Percentiles rank a stretch among this genome's conserved stretches.
These are phyloP conservation scores for Balanococcus diminutus DNA, from an alignment of 2,888 invertebrate genomes.

Conservation along the genomic window DNA sequence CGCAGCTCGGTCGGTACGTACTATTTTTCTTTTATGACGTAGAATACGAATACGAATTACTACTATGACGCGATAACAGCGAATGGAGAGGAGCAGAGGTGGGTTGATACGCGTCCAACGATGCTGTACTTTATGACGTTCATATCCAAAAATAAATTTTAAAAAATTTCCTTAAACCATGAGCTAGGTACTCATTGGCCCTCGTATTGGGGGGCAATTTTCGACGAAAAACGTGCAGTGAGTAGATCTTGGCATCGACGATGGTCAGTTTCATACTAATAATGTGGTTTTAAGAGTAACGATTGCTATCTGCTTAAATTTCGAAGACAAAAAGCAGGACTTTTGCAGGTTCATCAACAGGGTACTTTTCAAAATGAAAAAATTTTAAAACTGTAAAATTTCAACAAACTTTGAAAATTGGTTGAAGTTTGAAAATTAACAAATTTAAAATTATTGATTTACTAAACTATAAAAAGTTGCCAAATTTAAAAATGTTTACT, in stretches of 20 bases:
- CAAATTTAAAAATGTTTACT: too few relatives aligned
- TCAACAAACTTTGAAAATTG: too few relatives aligned
- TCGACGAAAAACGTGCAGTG: not conserved
- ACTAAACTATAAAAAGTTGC: too few relatives aligned
- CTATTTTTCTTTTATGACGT: not conserved
- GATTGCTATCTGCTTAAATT: too few relatives aligned
- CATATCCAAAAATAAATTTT: slow-evolving; percentile 1
- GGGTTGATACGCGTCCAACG: slow-evolving; percentile 1
- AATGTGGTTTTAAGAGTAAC: too few relatives aligned
- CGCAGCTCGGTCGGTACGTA: not conserved
- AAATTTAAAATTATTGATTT: too few relatives aligned
- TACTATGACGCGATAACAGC: not conserved
- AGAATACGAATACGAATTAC: not conserved
- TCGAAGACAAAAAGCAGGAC: too few relatives aligned
- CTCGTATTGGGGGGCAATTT: not conserved
- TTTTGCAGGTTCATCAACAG: too few relatives aligned
- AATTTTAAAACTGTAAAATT: too few relatives aligned
- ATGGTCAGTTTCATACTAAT: not conserved
- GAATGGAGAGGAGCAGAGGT: not conserved
- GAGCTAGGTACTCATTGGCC: not conserved
- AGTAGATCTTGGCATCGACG: too few relatives aligned
- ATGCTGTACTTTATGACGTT: not conserved
- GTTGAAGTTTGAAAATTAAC: too few relatives aligned
- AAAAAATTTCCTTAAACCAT: not conserved
- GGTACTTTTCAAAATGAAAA: too few relatives aligned